phyloP scores from a whole-genome alignment of 2,888 invertebrate genomes.

The Habrosyne pyritoides region DNA sequence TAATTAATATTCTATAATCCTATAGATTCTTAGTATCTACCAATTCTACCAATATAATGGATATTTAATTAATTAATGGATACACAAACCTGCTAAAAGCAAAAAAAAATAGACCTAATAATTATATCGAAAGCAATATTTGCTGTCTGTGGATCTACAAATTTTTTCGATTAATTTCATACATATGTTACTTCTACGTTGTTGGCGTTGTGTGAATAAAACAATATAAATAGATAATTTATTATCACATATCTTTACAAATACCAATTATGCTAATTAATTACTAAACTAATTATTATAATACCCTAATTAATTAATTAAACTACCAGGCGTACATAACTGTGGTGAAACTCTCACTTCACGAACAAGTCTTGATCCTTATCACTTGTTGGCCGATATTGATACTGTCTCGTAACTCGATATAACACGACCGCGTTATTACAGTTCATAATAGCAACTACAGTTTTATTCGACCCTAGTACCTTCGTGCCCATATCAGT shows the following conservation, averaged over 20 bases:
- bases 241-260: background rate
- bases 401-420: background rate
- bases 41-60: too few species aligned
- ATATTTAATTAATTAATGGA: too few species aligned
- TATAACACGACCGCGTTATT: background rate
- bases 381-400: slow-evolving; percentile 35
- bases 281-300: slow-evolving; percentile 18
- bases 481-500: background rate
- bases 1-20: too few species aligned
- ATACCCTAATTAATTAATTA: slow-evolving; percentile 30
- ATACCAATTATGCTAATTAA: slow-evolving; percentile 7
- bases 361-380: slow-evolving; percentile 55
- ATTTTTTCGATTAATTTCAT: too few species aligned
- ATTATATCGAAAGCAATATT: too few species aligned
- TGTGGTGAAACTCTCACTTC: slow-evolving; percentile 28
- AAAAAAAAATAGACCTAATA: too few species aligned
- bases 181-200: background rate
- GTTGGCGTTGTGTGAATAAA: slow-evolving; percentile 29
- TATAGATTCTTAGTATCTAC: too few species aligned
- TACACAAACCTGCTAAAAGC: too few species aligned
- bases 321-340: slow-evolving; percentile 49
- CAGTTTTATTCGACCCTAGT: background rate
- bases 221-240: slow-evolving; percentile 34
- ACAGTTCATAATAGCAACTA: background rate
- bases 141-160: too few species aligned